Conservation (phyloP, 1,140 invertebrate species). For the Zaprionus ghesquierei region DNA sequence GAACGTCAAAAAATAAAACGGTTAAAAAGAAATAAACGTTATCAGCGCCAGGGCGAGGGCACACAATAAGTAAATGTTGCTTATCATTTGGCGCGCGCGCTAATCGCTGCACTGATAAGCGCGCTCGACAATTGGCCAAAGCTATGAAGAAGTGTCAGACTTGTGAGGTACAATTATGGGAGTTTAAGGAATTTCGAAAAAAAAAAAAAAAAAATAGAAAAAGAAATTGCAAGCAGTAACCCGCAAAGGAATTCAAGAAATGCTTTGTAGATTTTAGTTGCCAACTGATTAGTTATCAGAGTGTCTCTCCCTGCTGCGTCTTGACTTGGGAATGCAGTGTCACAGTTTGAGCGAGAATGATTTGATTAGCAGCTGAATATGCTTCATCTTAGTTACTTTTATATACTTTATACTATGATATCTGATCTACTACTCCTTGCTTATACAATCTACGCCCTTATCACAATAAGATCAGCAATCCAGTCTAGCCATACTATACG, state of each 20-base stretch:
- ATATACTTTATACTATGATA: too few relatives aligned
- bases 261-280: too few relatives aligned
- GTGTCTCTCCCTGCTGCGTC: too few relatives aligned
- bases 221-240: too few relatives aligned
- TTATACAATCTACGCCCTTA: not conserved
- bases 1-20: not conserved
- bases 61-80: conserved; percentile 9
- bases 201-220: too few relatives aligned
- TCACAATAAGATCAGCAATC: not conserved
- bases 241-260: too few relatives aligned
- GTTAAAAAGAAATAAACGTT: conserved; percentile 33
- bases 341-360: not conserved
- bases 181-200: not conserved
- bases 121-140: not conserved
- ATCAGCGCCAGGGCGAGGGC: conserved; percentile 14
- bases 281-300: too few relatives aligned
- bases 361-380: not conserved
- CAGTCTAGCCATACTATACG: not conserved
- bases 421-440: not conserved
- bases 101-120: not conserved
- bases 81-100: not conserved
- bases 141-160: not conserved
- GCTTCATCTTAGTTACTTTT: too few relatives aligned
- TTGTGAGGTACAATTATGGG: not conserved
- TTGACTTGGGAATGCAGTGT: too few relatives aligned